Percentiles rank a stretch among this genome's conserved stretches.
These are phyloP conservation scores for Psilopsiagon aymara DNA, from an alignment of 2,113 vertebrate species.

Conservation along the genomic window DNA sequence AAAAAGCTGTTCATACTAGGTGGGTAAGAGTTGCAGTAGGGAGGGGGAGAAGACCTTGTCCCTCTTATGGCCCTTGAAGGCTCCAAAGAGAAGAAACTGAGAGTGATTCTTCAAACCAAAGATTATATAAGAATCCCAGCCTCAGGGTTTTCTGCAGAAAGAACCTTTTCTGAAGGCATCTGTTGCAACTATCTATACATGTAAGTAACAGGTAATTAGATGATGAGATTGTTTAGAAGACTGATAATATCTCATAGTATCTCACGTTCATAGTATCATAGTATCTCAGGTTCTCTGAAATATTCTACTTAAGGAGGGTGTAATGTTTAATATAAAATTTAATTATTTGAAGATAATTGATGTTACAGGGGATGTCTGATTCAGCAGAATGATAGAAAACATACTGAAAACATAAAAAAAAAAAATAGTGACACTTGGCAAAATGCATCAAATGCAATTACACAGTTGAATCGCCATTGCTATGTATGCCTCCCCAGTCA, in stretches of 20 bases:
- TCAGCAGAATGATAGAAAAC: background rate
- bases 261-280: background rate
- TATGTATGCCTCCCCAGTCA: rapidly evolving
- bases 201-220: background rate
- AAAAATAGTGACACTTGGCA: background rate
- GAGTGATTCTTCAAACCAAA: background rate
- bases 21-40: background rate
- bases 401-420: background rate
- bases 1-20: background rate
- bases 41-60: background rate
- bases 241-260: background rate
- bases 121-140: background rate
- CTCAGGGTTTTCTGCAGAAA: background rate
- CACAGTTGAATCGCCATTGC: background rate
- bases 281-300: background rate
- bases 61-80: background rate
- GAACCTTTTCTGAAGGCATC: background rate
- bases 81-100: background rate
- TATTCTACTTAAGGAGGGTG: background rate
- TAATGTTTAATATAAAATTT: background rate
- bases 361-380: background rate
- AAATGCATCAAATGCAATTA: background rate
- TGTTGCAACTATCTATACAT: background rate
- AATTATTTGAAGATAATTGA: background rate
- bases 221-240: background rate